phyloP scores from a whole-genome alignment of 1,140 invertebrate species.

The Neoseiulus cucumeris region DNA sequence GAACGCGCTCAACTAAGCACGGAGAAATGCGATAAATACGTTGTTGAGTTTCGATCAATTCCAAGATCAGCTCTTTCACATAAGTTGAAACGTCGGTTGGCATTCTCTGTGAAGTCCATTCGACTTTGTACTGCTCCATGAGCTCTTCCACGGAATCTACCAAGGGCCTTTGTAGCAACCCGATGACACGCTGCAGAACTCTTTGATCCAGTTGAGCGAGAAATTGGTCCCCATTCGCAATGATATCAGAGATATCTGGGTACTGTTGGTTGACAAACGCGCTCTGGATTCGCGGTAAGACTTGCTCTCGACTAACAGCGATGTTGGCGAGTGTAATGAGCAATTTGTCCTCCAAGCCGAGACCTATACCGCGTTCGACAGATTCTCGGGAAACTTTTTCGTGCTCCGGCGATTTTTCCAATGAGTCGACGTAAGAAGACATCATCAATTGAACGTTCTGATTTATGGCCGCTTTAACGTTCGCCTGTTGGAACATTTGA shows the following conservation, averaged over 20 bases:
- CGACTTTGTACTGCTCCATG: slow-evolving; percentile 6
- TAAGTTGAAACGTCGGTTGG: slow-evolving; percentile 3
- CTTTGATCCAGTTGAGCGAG: neutral
- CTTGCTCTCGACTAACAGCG: neutral
- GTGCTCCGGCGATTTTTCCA: slow-evolving; percentile 16
- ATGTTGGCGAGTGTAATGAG: neutral
- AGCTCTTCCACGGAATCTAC: neutral
- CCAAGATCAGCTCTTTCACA: neutral
- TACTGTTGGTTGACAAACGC: slow-evolving; percentile 6
- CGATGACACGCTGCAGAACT: neutral
- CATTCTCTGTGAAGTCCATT: neutral
- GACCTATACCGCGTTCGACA: neutral
- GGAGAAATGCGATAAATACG: neutral
- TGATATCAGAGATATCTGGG: neutral
- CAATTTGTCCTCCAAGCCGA: neutral
- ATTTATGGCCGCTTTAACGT: slow-evolving; percentile 27
- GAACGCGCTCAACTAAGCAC: neutral
- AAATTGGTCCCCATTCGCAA: neutral
- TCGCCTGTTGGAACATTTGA: slow-evolving; percentile 30
- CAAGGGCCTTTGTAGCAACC: neutral
- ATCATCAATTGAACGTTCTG: slow-evolving; percentile 44
- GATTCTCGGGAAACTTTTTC: neutral
- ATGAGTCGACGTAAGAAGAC: slow-evolving; percentile 26
- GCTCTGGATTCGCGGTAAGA: neutral
- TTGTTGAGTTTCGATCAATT: neutral